Evolutionary conservation across 2,888 invertebrate genomes (phyloP), one percentile per base, ranked within the genome.

Genomic region (Amphipyra tragopoginis): DNA sequence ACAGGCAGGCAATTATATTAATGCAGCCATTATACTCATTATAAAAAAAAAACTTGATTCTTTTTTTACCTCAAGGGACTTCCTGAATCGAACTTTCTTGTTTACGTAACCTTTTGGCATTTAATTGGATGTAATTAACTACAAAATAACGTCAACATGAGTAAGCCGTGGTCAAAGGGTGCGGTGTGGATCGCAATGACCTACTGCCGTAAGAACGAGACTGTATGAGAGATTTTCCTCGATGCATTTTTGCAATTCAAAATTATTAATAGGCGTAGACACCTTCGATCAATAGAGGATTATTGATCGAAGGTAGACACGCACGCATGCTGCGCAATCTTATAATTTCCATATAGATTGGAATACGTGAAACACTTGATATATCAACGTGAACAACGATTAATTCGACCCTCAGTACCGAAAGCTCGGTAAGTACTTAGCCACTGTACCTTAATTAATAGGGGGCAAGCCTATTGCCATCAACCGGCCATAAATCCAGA

Each of bases 171-270:
- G 65, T 38, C 48, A 13, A 44, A 65, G 67, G 72, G 73, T 59
- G 67, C 52, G 73, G 40, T 50, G 64, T 21, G 47, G 48, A 55
- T 72, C 39, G 49, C 72, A 76, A 65, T 72, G 76, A 72, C 72
- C 72, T 52, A 57, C 66, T 75, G 70, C 15, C 36, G 13, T n/a
- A 29, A 7, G 29, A 4, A 11, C 13, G 10, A 26, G 21, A 9
- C 14, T 10, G 36, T 44, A 21, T 49, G n/a, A 36, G 52, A 62
- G 38, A 56, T 43, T 71, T 70, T 64, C 65, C 71, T 54, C 65
- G 36, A 63, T 62, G 56, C 40, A 7, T 53, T 69, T 67, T 63
- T 39, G 56, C 71, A 64, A 75, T 70, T 53, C 26, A 63, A 57
- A 57, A 38, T 42, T 45, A 55, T 45, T 72, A 72, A 67, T 51